Percentiles rank a stretch among this genome's conserved stretches.
Conservation (phyloP, 2,113 vertebrate species). For the Platysternon megacephalum region DNA sequence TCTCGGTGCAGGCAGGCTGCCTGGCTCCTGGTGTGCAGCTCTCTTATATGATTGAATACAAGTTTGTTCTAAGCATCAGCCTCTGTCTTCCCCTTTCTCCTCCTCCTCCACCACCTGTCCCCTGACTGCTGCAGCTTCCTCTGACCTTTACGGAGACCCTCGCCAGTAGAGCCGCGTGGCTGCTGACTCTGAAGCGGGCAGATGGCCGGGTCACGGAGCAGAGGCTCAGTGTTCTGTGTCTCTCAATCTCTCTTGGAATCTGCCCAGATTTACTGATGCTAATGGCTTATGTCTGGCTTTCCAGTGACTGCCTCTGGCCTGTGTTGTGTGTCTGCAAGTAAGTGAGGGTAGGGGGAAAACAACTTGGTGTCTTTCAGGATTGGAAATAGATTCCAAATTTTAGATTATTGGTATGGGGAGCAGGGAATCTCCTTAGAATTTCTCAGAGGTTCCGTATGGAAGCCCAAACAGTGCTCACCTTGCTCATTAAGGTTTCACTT, state of each 20-base stretch:
- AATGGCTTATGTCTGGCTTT: neutral
- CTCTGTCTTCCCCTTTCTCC: neutral
- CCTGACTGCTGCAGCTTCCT: neutral
- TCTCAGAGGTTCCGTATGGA: neutral
- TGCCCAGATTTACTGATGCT: neutral
- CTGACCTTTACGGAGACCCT: neutral
- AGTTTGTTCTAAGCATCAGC: neutral
- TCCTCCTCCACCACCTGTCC: neutral
- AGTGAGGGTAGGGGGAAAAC: fast-evolving
- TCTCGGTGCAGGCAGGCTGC: neutral
- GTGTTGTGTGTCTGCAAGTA: neutral
- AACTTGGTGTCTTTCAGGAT: neutral
- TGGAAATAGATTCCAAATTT: neutral
- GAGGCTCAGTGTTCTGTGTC: neutral
- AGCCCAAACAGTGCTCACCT: neutral
- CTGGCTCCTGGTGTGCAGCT: neutral
- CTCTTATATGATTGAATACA: neutral
- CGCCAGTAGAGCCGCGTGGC: neutral
- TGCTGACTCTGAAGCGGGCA: neutral
- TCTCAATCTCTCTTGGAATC: neutral
- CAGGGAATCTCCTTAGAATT: neutral
- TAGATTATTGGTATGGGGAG: neutral
- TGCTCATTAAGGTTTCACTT: neutral
- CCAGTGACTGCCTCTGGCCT: neutral
- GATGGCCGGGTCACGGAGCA: neutral